Evolutionary conservation across 2,888 invertebrate species (phyloP).

Genomic region (Lochmaea capreae): DNA sequence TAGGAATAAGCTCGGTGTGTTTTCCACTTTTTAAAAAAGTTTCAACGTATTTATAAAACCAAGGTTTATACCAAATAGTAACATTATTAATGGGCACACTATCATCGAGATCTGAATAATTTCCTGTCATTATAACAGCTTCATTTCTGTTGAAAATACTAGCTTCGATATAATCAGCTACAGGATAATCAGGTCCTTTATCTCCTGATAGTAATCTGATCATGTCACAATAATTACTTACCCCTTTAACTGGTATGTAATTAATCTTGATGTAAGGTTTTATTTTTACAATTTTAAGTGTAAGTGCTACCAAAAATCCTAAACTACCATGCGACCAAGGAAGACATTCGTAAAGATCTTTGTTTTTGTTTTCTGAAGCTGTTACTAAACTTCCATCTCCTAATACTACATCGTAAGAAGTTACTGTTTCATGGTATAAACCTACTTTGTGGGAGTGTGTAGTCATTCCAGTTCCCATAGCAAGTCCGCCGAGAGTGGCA

Average conservation of each 20-base stretch:
- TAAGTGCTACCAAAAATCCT: conserved; percentile 74
- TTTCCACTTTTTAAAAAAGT: conserved; percentile 69
- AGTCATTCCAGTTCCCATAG: conserved; percentile 80
- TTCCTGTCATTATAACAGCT: conserved; percentile 76
- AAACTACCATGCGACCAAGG: conserved; percentile 78
- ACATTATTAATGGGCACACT: conserved; percentile 69
- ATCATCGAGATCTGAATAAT: conserved; percentile 72
- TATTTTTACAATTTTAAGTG: conserved; percentile 71
- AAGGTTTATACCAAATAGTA: conserved; percentile 76
- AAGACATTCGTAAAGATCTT: conserved; percentile 71
- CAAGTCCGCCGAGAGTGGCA: conserved; percentile 77
- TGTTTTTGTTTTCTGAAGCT: conserved; percentile 69
- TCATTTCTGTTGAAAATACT: conserved; percentile 72
- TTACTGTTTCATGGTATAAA: conserved; percentile 75
- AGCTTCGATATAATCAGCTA: conserved; percentile 75
- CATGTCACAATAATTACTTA: conserved; percentile 73
- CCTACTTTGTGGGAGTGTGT: conserved; percentile 79
- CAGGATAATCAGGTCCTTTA: conserved; percentile 63
- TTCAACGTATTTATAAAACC: conserved; percentile 78
- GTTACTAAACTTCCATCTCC: conserved; percentile 72
- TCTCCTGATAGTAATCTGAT: conserved; percentile 73
- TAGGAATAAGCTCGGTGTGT: conserved; percentile 72
- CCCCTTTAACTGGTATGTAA: conserved; percentile 73
- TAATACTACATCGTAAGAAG: conserved; percentile 74
- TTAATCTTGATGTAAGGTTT: conserved; percentile 75